Conservation (phyloP, 2,888 invertebrate species). For the Spisula subtruncata region DNA sequence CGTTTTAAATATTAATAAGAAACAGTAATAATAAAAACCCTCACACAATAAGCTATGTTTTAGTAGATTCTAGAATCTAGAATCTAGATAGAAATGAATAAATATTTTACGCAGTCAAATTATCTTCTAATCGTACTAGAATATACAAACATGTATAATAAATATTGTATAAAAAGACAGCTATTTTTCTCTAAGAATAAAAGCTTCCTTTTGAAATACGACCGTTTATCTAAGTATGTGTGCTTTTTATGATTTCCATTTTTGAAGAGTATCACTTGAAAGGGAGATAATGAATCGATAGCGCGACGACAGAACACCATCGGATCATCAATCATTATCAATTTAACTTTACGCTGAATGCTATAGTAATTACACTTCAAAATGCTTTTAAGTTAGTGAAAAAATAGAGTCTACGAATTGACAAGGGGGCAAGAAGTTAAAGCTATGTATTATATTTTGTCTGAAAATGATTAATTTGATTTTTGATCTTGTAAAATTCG, state of each 20-base stretch:
- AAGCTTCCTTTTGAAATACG: conserved; percentile 38
- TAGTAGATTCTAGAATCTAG: too few species aligned
- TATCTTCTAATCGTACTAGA: not conserved
- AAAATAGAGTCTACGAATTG: conserved; percentile 56
- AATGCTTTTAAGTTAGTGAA: conserved; percentile 68
- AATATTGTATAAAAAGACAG: not conserved
- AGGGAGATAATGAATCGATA: conserved; percentile 63
- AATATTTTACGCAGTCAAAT: not conserved
- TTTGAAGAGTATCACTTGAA: conserved; percentile 48
- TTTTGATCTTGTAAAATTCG: conserved; percentile 67
- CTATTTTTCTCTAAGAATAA: conserved; percentile 6
- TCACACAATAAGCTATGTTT: not conserved
- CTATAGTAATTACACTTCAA: conserved; percentile 66
- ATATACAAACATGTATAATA: conserved; percentile 1
- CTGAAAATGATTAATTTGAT: conserved; percentile 67
- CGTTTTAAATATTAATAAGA: not conserved
- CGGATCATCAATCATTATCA: conserved; percentile 62
- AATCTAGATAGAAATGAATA: not conserved
- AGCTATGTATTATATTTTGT: conserved; percentile 70
- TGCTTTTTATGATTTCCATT: conserved; percentile 31
- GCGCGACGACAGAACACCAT: conserved; percentile 53
- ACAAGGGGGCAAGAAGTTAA: conserved; percentile 52
- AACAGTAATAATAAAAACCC: too few species aligned
- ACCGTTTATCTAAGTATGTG: conserved; percentile 35
- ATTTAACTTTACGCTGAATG: conserved; percentile 68